A percentile compares a stretch with the other conserved stretches of the same genome.
Evolutionary conservation across 2,888 invertebrate species (phyloP).

Genomic region (Gastracanthus pulcherrimus): DNA sequence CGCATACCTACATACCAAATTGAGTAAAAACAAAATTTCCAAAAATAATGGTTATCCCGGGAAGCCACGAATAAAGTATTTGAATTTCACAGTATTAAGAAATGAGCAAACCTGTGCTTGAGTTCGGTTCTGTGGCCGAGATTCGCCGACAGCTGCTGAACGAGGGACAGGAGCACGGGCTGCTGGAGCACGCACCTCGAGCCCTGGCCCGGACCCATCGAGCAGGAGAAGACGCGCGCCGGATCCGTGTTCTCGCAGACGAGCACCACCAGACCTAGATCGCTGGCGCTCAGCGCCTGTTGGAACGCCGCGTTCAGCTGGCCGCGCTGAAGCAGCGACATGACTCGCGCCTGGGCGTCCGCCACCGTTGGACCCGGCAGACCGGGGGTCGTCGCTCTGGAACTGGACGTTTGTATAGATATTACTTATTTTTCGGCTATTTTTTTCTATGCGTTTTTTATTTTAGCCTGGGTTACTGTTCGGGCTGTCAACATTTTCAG

Average conservation of each 20-base stretch:
- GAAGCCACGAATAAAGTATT: background rate
- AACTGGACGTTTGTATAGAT: slow-evolving; percentile 79
- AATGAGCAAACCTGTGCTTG: slow-evolving; percentile 89
- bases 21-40: too few species aligned
- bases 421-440: background rate
- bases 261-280: slow-evolving; percentile 90
- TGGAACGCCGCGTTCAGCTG: slow-evolving; percentile 94
- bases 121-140: slow-evolving; percentile 90
- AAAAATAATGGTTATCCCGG: too few species aligned
- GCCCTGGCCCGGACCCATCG: slow-evolving; percentile 77
- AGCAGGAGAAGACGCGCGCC: slow-evolving; percentile 83
- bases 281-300: slow-evolving; percentile 92
- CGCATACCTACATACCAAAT: too few species aligned
- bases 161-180: slow-evolving; percentile 93
- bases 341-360: slow-evolving; percentile 71
- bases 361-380: slow-evolving; percentile 78
- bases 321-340: slow-evolving; percentile 79
- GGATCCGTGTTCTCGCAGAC: slow-evolving; percentile 93
- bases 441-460: too few species aligned
- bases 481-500: too few species aligned
- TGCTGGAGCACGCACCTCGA: slow-evolving; percentile 88
- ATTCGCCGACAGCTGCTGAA: slow-evolving; percentile 96
- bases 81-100: slow-evolving; percentile 26
- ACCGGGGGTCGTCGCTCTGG: slow-evolving; percentile 87
- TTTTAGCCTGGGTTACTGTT: too few species aligned